These are phyloP conservation scores for Engystomops pustulosus DNA, from an alignment of 2,113 vertebrate species.

Conservation along the genomic window DNA sequence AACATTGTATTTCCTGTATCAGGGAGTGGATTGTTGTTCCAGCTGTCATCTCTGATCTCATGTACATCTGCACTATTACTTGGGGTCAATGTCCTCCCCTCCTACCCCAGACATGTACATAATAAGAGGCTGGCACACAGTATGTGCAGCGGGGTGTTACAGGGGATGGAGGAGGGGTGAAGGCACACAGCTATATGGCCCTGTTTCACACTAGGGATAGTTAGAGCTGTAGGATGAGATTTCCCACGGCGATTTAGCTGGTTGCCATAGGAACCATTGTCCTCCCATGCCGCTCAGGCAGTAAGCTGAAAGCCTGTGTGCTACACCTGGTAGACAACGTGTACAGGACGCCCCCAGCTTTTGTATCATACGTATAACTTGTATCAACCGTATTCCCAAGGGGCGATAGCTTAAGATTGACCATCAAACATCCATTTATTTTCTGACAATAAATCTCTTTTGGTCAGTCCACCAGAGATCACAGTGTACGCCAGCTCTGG, in stretches of 20 bases:
- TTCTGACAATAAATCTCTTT: too few species aligned
- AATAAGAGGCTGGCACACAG: too few species aligned
- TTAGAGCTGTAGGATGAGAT: slow-evolving; percentile 22
- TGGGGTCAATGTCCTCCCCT: neutral
- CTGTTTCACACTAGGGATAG: slow-evolving; percentile 47
- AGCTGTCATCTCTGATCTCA: too few species aligned
- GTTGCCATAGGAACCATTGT: slow-evolving; percentile 49
- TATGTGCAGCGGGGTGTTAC: neutral
- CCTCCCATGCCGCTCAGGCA: slow-evolving; percentile 11
- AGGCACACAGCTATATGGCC: neutral
- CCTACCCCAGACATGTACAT: too few species aligned
- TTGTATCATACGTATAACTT: too few species aligned
- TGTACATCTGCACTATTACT: neutral
- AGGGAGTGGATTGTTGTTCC: too few species aligned
- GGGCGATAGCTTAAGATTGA: too few species aligned
- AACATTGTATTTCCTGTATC: too few species aligned
- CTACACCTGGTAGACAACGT: neutral
- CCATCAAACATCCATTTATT: too few species aligned
- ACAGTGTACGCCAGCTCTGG: too few species aligned
- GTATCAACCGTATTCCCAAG: too few species aligned
- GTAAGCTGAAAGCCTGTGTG: neutral
- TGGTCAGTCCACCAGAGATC: too few species aligned
- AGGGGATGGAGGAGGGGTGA: slow-evolving; percentile 37
- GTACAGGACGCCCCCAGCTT: neutral
- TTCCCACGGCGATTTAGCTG: slow-evolving; percentile 49